Conservation (phyloP, 1,140 invertebrate genomes). For the Pollicipes pollicipes region DNA sequence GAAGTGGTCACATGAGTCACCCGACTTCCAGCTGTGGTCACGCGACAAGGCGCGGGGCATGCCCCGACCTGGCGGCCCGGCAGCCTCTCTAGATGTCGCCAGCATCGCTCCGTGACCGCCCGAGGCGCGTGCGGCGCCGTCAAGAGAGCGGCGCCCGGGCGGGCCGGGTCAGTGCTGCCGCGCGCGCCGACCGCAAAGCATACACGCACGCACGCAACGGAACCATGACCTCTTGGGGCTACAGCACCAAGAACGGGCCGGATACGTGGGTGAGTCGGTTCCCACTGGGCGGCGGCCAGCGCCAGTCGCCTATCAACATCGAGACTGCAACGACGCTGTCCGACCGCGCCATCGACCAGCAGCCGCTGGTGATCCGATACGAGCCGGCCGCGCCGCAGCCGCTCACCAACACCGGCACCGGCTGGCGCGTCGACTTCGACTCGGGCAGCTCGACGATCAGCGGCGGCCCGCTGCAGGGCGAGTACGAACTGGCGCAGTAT, state of each 20-base stretch:
- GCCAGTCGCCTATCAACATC: constrained; percentile 30
- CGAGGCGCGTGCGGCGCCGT: neutral
- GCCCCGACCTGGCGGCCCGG: too few relatives aligned
- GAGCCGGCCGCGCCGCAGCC: neutral
- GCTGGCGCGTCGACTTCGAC: neutral
- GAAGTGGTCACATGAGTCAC: too few relatives aligned
- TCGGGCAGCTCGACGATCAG: neutral
- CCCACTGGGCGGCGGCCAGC: constrained; percentile 23
- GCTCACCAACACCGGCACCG: neutral
- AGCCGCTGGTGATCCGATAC: neutral
- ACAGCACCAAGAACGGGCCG: constrained; percentile 21
- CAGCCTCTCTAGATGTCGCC: neutral
- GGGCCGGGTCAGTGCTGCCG: neutral
- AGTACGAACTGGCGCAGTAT: constrained; percentile 29
- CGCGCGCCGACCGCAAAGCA: too few relatives aligned
- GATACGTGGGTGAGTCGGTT: constrained; percentile 23
- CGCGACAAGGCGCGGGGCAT: too few relatives aligned
- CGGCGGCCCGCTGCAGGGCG: constrained; percentile 27
- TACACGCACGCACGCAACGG: too few relatives aligned
- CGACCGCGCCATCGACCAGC: constrained; percentile 17
- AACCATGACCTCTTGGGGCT: neutral
- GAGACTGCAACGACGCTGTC: constrained; percentile 16
- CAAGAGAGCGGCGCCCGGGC: neutral
- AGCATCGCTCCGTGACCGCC: neutral
- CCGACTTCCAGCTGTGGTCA: too few relatives aligned